Conservation (phyloP, 2,797 vertebrate genomes). For the Sebastolobus alascanus region DNA sequence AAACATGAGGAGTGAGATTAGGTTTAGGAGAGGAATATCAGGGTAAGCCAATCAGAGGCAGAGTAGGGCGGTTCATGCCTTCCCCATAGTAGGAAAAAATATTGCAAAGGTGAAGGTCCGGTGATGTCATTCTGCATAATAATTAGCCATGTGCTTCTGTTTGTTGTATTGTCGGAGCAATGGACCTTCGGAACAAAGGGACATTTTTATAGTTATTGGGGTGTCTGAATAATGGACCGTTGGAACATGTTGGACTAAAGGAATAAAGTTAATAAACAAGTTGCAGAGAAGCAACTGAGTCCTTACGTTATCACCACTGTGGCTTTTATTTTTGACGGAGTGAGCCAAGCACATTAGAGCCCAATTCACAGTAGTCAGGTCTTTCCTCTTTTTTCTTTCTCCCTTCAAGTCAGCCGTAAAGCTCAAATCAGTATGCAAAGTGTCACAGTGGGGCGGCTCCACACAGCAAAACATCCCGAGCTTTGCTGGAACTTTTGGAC, state of each 20-base stretch:
- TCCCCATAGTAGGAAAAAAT: too few species aligned
- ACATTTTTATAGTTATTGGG: too few species aligned
- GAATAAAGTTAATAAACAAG: constrained; percentile 5
- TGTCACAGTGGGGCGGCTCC: constrained; percentile 67
- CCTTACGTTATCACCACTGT: constrained; percentile 8
- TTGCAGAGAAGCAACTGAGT: not conserved
- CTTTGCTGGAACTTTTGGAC: constrained; percentile 72
- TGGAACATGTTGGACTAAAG: not conserved
- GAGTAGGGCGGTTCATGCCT: too few species aligned
- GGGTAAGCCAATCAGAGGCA: too few species aligned
- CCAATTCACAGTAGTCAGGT: constrained; percentile 46
- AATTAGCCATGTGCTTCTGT: too few species aligned
- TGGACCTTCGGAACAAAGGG: too few species aligned
- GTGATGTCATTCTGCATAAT: too few species aligned
- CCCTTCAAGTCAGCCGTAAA: constrained; percentile 64
- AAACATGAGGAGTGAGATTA: too few species aligned
- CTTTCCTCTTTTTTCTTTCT: constrained; percentile 33
- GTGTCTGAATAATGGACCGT: too few species aligned
- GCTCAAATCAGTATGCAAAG: constrained; percentile 71
- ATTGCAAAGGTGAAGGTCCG: too few species aligned
- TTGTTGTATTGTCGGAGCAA: too few species aligned
- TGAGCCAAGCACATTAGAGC: constrained; percentile 42
- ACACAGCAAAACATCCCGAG: constrained; percentile 56
- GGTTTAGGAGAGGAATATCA: too few species aligned
- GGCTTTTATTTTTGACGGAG: constrained; percentile 41